Base-by-base conservation (phyloP, 2,113 vertebrate species). In the Cinclus cinclus region DNA sequence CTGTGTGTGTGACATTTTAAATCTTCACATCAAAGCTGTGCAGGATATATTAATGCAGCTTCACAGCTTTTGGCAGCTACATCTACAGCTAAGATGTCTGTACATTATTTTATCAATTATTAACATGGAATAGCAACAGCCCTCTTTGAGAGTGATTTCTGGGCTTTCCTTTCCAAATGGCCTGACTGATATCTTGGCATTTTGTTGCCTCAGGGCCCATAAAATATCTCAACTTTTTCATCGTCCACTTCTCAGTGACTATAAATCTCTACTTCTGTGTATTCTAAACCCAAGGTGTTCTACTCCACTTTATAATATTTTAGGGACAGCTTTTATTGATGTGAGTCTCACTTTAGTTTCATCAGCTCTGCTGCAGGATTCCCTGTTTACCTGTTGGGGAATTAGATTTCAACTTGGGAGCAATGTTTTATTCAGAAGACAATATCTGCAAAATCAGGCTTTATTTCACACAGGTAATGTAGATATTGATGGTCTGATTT, bases 71-170 rank as follows among this genome's bases (percentile, higher is more conserved):
- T 73, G 90, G 73, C 90, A 92, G 62, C 86, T 70, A 80, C 60
- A 65, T 33, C 80, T 83, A 73, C 67, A 64, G 87, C 89, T 77
- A 82, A 95, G 83, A 87, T 8, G 67, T 76, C 83, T 67, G 65
- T 21, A 89, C 46, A 53, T 67, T 91, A 80, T 94, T 68, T 92
- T 83, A 97, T 97, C 77, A 95, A 96, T 97, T 97, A 97, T 95
- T 96, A 92, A 95, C 53, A 88, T 22, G 67, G 87, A 84, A 95
- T 74, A 97, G 86, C 74, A 92, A 64, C 88, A 78, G n/a, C 15
- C 42, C 44, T 87, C 64, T 65, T 90, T 75, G 47, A 88, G 47
- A 89, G 37, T 20, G 39, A 81, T 91, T 95, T 89, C 89, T 96
- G 59, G 76, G 81, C 91, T 94, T 79, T 65, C 83, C 76, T 96